Evolutionary conservation across 2,888 invertebrate genomes (phyloP).

Genomic region (Coenonympha arcania): DNA sequence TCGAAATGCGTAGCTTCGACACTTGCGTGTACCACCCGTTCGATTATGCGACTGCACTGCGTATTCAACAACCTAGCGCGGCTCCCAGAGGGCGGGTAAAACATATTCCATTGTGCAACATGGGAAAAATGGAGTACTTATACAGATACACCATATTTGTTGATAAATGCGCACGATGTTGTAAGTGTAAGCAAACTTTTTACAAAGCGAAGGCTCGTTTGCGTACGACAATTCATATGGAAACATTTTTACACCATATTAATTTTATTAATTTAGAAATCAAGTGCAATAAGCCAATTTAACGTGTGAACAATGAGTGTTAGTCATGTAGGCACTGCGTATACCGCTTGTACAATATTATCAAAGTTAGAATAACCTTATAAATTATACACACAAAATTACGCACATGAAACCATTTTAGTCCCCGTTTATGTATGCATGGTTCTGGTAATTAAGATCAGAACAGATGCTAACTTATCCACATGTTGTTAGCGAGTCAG

Average conservation of each 20-base stretch:
- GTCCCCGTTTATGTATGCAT: neutral
- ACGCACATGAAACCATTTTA: neutral
- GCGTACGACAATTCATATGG: constrained; percentile 3
- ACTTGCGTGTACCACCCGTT: constrained; percentile 51
- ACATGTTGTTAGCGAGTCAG: neutral
- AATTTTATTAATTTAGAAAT: constrained; percentile 3
- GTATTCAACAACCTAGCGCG: constrained; percentile 43
- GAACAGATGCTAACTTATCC: constrained; percentile 1
- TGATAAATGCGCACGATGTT: constrained; percentile 27
- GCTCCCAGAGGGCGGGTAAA: constrained; percentile 49
- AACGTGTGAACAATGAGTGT: constrained; percentile 1
- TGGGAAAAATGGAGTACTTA: constrained; percentile 60
- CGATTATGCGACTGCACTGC: constrained; percentile 58
- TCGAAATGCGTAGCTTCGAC: constrained; percentile 28
- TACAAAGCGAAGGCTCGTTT: neutral
- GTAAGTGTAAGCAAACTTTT: constrained; percentile 8
- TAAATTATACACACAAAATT: neutral
- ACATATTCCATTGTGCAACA: constrained; percentile 63
- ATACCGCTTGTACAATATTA: neutral
- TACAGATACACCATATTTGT: constrained; percentile 44
- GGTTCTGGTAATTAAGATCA: constrained; percentile 3
- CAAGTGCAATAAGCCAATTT: neutral
- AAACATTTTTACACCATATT: neutral
- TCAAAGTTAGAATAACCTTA: neutral
- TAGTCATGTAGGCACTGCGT: neutral